A percentile compares a stretch with the other conserved stretches of the same genome.
Evolutionary conservation across 1,140 invertebrate genomes (phyloP).

Genomic region (Euwallacea similis): DNA sequence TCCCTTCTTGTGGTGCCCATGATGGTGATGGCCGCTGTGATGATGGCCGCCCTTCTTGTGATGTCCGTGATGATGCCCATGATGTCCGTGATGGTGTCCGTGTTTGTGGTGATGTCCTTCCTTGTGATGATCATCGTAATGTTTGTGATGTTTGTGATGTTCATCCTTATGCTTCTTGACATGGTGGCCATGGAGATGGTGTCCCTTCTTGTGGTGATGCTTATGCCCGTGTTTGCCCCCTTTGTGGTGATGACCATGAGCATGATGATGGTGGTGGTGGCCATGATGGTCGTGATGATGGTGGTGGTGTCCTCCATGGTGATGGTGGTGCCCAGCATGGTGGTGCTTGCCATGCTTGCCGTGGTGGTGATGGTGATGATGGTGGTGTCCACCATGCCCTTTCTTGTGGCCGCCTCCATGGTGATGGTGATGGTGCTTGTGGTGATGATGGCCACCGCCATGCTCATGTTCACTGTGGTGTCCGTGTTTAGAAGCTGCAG

Average conservation of each 20-base stretch:
- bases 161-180: constrained; percentile 79
- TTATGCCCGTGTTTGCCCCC: constrained; percentile 70
- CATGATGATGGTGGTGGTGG: constrained; percentile 71
- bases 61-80: constrained; percentile 67
- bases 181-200: constrained; percentile 72
- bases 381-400: constrained; percentile 67
- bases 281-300: constrained; percentile 73
- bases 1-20: constrained; percentile 68
- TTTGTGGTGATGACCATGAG: constrained; percentile 72
- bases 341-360: constrained; percentile 73
- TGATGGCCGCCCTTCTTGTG: constrained; percentile 73
- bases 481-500: constrained; percentile 42
- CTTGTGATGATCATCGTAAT: constrained; percentile 70
- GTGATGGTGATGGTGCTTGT: constrained; percentile 63
- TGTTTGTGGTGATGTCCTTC: constrained; percentile 74
- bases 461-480: constrained; percentile 59
- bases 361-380: constrained; percentile 69
- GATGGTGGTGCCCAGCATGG: constrained; percentile 70
- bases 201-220: constrained; percentile 70
- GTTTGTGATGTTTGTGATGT: constrained; percentile 72
- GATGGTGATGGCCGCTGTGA: constrained; percentile 68
- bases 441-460: constrained; percentile 66
- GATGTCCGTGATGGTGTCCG: constrained; percentile 69
- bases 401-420: constrained; percentile 70
- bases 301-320: constrained; percentile 74